Conservation (phyloP, 2,797 vertebrate species). For the Cyprinella venusta region DNA sequence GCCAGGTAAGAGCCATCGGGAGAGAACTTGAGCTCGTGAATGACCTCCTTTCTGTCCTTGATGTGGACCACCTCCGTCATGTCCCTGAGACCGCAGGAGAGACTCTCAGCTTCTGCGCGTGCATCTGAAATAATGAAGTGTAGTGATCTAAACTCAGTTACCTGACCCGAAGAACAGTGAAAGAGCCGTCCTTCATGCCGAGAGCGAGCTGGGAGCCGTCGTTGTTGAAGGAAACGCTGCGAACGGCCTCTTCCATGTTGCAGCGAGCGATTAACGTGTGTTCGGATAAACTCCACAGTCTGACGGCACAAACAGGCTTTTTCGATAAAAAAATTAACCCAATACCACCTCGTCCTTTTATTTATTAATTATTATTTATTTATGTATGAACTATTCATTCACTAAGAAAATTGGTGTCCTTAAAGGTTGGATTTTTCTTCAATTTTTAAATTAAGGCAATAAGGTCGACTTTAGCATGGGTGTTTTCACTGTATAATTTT, state of each 20-base stretch:
- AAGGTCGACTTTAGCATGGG: too few species aligned
- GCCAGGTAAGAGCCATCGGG: conserved; percentile 91
- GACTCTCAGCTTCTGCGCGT: background rate
- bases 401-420: too few species aligned
- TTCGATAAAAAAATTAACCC: too few species aligned
- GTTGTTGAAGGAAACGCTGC: conserved; percentile 90
- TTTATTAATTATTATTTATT: too few species aligned
- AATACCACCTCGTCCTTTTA: too few species aligned
- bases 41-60: conserved; percentile 95
- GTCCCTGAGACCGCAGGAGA: conserved; percentile 78
- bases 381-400: too few species aligned
- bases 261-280: conserved; percentile 93
- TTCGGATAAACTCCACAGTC: conserved; percentile 92
- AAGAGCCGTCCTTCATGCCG: conserved; percentile 97
- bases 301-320: conserved; percentile 57
- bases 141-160: conserved; percentile 42
- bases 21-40: conserved; percentile 97
- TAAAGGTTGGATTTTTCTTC: too few species aligned
- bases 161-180: conserved; percentile 95
- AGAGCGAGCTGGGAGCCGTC: conserved; percentile 93
- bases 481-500: too few species aligned
- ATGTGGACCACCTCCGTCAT: conserved; percentile 99
- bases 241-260: conserved; percentile 94
- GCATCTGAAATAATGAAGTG: background rate
- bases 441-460: too few species aligned